Base-by-base conservation (phyloP, 1,140 invertebrate genomes). In the Macrostomum lignano region DNA sequence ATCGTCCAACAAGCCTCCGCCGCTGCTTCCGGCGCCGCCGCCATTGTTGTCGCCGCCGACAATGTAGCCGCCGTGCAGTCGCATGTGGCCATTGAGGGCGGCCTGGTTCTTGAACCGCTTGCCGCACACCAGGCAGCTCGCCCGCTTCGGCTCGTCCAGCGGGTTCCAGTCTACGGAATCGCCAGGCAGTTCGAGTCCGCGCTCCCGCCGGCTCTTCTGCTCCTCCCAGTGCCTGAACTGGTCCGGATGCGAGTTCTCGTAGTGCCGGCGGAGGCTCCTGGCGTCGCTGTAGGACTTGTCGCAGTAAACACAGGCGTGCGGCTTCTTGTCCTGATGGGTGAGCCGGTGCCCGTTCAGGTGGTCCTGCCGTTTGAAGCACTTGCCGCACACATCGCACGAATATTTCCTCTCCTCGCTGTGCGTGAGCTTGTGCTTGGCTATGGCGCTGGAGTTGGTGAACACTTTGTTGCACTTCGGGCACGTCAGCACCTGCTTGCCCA, bases 311-410 rank as follows among this genome's bases (percentile, higher is more conserved):
- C 84, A 93, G 47, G 82, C 79, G 61, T 81, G 91, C 6, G 84
- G 82, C 55, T 93, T 93, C 56, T 88, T 91, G 52, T 84, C 82
- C 36, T 78, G 65, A 57, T 93, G 84, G 21, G 82, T 93, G 46
- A 91, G 65, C 73, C 86, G 79, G 57, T 93, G 84, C 29, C 82
- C 82, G 62, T 91, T 91, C 75, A 93, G 68, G 65, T 93, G 84
- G 65, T 93, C 84, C 63, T 91, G 82, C 55, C 82, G 68, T 63
- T 93, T 93, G 65, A 93, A 93, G 42, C 81, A 81, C 62, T 93
- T 93, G 34, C 74, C 70, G 59, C 84, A 93, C 52, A 84, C 72
- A 43, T 67, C 70, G 58, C 84, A 93, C 37, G 82, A 72, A 59
- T 88, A 91, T 61, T 86, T 84, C 44, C 84, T 60, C 53, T 93